Evolutionary conservation across 2,113 vertebrate species (phyloP), one percentile per base, ranked within the genome.

Genomic region (Oriolus oriolus): DNA sequence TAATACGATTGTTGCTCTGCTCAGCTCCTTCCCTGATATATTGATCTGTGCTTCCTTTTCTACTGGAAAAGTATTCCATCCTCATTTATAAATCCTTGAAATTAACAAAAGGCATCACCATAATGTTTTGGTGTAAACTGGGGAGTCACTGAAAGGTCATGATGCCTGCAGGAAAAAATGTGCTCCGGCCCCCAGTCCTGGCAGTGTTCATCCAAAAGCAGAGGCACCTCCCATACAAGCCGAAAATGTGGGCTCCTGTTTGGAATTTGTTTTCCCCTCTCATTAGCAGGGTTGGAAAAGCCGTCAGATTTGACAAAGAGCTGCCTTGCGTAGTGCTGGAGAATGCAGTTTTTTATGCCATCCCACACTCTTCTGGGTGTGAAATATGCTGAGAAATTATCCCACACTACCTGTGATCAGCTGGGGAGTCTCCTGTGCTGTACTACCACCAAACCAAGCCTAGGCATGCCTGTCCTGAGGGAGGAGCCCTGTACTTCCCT

Each of bases 31-130:
- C 84, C 87, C 91, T 84, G 74, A 79, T 80, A 52, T 84, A 50
- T 69, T 83, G 86, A 93, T 96, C 93, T 68, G 39, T 53, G 86
- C 92, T 95, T 96, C 86, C 91, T 96, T 93, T 95, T 84, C 96
- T 85, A 50, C 70, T 86, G 79, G 74, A 12, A 60, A 93, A 95
- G 35, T 60, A 47, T 66, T 75, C 59, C 9, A 2, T 70, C 41
- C 77, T 89, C 28, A 42, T 94, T 91, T 89, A 63, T 76, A 92
- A 95, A 71, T 69, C 70, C 60, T 90, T 82, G 76, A 76, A 93
- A 92, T 89, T 89, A 92, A 56, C 45, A 75, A 70, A 83, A 96
- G 69, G 88, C 74, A 69, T 86, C 90, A 66, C 27, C 24, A 26
- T 39, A 74, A 27, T 76, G 56, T 82, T 95, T 91, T 71, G 7